A percentile compares a stretch with the other conserved stretches of the same genome.
These are phyloP conservation scores for Ataeniobius toweri DNA, from an alignment of 2,797 vertebrate species.

Conservation along the genomic window DNA sequence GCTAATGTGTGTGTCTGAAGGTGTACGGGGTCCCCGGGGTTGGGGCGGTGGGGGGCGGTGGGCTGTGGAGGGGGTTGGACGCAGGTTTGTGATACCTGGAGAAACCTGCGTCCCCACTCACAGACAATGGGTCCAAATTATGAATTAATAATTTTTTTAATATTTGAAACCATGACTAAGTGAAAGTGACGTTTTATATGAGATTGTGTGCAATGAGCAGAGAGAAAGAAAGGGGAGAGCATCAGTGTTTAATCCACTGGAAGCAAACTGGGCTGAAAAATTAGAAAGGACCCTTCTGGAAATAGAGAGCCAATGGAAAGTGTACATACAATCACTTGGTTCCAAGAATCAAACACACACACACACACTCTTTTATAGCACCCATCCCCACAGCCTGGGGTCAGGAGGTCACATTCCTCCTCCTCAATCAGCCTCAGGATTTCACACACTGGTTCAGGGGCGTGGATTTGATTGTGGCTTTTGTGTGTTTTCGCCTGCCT, in stretches of 20 bases:
- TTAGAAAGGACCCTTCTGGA: slow-evolving; percentile 55
- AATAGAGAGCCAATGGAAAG: slow-evolving; percentile 53
- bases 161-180: slow-evolving; percentile 21
- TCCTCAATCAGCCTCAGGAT: slow-evolving; percentile 79
- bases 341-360: slow-evolving; percentile 46
- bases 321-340: slow-evolving; percentile 65
- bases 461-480: slow-evolving; percentile 48
- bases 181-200: slow-evolving; percentile 15
- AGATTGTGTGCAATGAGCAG: neutral
- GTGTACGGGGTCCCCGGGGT: too few relatives aligned
- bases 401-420: slow-evolving; percentile 76
- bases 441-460: slow-evolving; percentile 73
- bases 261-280: slow-evolving; percentile 58
- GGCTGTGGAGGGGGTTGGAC: too few relatives aligned
- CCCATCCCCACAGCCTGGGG: slow-evolving; percentile 67
- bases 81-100: slow-evolving; percentile 2
- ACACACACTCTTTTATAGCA: slow-evolving; percentile 46
- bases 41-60: too few relatives aligned
- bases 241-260: slow-evolving; percentile 56
- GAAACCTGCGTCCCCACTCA: slow-evolving; percentile 55
- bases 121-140: slow-evolving; percentile 27
- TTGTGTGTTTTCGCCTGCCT: slow-evolving; percentile 43
- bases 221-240: neutral
- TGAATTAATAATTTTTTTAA: slow-evolving; percentile 23
- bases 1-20: slow-evolving; percentile 40